Percentiles rank a stretch among this genome's conserved stretches.
Conservation (phyloP, 2,797 vertebrate species). For the Sebastes iracundus region DNA sequence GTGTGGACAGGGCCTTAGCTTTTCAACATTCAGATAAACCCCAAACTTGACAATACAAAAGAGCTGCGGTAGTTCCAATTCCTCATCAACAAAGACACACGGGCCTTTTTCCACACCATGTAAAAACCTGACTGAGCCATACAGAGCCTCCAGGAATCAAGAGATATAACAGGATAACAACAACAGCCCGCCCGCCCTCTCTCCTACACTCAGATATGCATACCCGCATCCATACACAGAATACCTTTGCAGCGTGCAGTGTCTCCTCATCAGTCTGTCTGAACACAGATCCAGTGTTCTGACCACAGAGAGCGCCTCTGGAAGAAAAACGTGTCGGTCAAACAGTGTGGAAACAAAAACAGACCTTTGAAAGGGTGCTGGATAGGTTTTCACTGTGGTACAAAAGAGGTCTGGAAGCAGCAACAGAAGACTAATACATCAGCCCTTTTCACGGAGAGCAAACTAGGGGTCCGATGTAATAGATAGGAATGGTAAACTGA, state of each 20-base stretch:
- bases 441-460: conserved; percentile 57
- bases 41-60: neutral
- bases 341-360: conserved; percentile 65
- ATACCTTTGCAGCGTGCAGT: conserved; percentile 6
- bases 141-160: neutral
- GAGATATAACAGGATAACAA: neutral
- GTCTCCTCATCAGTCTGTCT: conserved; percentile 30
- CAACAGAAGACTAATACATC: conserved; percentile 56
- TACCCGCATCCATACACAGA: neutral
- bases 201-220: neutral
- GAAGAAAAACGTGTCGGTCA: conserved; percentile 38
- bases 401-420: conserved; percentile 47
- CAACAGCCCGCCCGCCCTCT: neutral
- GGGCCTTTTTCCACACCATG: neutral
- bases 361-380: conserved; percentile 38
- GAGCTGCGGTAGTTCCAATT: neutral
- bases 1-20: neutral
- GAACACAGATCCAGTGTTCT: conserved; percentile 32
- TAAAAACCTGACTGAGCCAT: neutral
- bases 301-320: conserved; percentile 21
- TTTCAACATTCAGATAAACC: conserved; percentile 1
- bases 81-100: neutral
- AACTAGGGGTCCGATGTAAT: conserved; percentile 50
- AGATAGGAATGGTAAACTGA: conserved; percentile 67
- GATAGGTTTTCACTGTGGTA: conserved; percentile 52